A percentile compares a stretch with the other conserved stretches of the same genome.
Evolutionary conservation across 2,113 vertebrate species (phyloP).

Genomic region (Cryptoleucopteryx plumbea): DNA sequence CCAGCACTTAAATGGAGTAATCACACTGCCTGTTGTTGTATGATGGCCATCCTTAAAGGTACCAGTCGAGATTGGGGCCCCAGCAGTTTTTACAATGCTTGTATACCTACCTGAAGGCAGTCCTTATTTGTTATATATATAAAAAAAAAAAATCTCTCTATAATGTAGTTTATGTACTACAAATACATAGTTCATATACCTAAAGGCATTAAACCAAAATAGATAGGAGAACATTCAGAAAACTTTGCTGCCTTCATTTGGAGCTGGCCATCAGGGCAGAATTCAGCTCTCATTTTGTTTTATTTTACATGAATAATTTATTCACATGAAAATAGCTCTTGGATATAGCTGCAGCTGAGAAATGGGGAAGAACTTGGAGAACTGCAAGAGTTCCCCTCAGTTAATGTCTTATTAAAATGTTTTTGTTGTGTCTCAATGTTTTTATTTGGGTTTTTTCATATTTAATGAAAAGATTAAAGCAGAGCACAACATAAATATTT

Average conservation of each 20-base stretch:
- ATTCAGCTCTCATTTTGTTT: not conserved
- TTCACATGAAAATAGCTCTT: not conserved
- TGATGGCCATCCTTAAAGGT: not conserved
- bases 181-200: not conserved
- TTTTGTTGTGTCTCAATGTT: not conserved
- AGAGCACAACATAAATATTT: not conserved
- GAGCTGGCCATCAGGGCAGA: not conserved
- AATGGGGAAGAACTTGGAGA: not conserved
- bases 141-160: too few species aligned
- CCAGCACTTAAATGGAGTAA: too few species aligned
- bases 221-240: not conserved
- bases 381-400: not conserved
- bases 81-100: too few species aligned
- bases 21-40: rapidly evolving
- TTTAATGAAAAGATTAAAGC: not conserved
- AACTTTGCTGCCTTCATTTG: not conserved
- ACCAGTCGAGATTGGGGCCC: not conserved
- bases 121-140: not conserved
- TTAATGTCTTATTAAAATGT: not conserved
- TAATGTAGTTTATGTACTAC: not conserved
- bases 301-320: not conserved
- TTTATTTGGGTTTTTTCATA: not conserved
- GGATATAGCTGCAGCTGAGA: not conserved
- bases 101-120: not conserved
- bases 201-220: not conserved